Percentiles rank a stretch among this genome's conserved stretches.
phyloP scores from a whole-genome alignment of 2,797 vertebrate species.

The Pyrocephalus nanus region DNA sequence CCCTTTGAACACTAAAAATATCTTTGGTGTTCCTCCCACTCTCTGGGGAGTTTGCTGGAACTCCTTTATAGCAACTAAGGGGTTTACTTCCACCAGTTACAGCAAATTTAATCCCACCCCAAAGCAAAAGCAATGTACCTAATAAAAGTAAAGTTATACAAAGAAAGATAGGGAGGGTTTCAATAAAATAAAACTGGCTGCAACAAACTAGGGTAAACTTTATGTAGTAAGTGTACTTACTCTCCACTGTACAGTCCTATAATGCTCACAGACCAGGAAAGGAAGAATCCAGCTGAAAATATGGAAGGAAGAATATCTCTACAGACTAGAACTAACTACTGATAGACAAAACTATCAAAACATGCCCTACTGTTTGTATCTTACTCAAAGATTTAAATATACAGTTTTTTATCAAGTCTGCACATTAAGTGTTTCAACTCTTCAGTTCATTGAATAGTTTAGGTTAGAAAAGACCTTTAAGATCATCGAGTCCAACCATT shows the following conservation, averaged over 20 bases:
- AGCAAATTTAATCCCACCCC: background rate
- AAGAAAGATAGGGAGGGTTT: background rate
- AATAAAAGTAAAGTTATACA: background rate
- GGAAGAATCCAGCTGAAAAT: background rate
- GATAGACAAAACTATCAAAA: background rate
- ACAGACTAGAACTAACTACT: background rate
- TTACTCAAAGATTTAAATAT: background rate
- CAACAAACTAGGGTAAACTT: background rate
- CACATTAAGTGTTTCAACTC: background rate
- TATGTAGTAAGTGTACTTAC: background rate
- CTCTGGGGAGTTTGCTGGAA: background rate
- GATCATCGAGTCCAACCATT: background rate
- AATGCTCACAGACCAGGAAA: background rate
- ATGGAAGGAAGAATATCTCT: background rate
- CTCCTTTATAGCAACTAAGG: background rate
- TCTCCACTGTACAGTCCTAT: background rate
- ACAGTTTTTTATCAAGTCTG: background rate
- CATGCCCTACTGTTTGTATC: background rate
- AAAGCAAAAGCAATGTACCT: background rate
- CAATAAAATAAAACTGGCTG: background rate
- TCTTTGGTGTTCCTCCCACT: background rate
- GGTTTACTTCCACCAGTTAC: background rate
- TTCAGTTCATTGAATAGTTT: background rate
- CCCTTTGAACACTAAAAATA: background rate
- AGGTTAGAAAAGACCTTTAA: background rate